Conservation (phyloP, 2,797 vertebrate species). For the Morus bassanus region DNA sequence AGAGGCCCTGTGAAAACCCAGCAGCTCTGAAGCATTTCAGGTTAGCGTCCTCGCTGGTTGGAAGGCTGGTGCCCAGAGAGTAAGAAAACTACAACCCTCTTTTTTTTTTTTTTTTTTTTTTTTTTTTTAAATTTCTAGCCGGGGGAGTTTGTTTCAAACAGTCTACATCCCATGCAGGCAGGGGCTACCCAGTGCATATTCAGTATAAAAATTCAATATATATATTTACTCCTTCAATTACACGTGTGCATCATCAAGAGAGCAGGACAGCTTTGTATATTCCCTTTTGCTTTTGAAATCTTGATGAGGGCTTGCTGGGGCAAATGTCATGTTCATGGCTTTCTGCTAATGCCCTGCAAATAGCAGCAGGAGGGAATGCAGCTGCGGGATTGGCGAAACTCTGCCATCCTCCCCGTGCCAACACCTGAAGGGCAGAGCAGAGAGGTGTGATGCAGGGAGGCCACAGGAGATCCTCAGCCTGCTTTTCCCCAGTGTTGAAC, state of each 20-base stretch:
- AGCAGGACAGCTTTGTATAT: not conserved
- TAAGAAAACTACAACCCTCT: not conserved
- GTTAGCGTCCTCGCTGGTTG: not conserved
- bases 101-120: too few species aligned
- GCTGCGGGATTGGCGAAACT: not conserved
- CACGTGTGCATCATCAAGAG: not conserved
- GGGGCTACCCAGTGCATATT: not conserved
- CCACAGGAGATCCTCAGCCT: not conserved
- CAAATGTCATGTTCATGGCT: not conserved
- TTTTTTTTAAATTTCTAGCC: not conserved
- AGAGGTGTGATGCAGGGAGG: not conserved
- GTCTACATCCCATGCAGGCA: not conserved
- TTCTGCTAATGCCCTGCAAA: not conserved
- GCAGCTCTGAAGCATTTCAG: not conserved
- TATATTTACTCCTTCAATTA: not conserved
- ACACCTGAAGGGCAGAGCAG: not conserved
- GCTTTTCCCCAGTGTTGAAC: fast-evolving
- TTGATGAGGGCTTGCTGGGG: not conserved
- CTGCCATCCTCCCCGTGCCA: fast-evolving
- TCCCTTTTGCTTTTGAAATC: not conserved
- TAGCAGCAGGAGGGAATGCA: not conserved
- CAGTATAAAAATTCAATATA: not conserved
- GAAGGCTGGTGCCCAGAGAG: not conserved
- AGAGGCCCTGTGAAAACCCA: not conserved
- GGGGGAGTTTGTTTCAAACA: not conserved